Conservation (phyloP, 2,888 invertebrate species). For the Girardia tigrina region DNA sequence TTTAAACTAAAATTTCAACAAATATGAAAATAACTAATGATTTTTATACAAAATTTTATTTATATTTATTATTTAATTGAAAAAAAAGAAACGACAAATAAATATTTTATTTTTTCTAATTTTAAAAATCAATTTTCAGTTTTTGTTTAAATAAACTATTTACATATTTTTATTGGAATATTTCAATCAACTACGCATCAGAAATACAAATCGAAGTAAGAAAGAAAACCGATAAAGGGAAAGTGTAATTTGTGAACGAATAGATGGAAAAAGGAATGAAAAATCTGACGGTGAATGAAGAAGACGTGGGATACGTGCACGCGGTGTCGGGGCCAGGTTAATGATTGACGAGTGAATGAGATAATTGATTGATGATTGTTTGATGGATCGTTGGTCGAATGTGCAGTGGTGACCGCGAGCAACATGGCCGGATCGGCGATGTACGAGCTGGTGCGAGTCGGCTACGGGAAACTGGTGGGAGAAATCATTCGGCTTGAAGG, state of each 20-base stretch:
- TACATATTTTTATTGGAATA: not conserved
- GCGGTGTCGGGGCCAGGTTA: conserved; percentile 98
- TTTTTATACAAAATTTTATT: too few relatives aligned
- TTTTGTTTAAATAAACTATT: not conserved
- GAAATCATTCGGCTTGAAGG: conserved; percentile 99
- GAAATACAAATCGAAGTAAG: not conserved
- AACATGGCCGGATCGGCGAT: conserved; percentile 98
- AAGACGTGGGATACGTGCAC: conserved; percentile 73
- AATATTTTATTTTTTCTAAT: too few relatives aligned
- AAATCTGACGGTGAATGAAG: not conserved
- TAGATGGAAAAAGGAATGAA: not conserved
- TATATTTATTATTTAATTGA: too few relatives aligned
- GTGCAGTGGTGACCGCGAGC: conserved; percentile 95
- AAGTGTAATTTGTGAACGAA: not conserved
- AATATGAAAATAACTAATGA: too few relatives aligned
- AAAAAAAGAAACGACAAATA: too few relatives aligned
- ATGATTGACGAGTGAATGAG: too few relatives aligned
- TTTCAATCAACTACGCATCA: not conserved
- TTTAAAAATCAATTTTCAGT: too few relatives aligned
- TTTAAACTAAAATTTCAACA: too few relatives aligned
- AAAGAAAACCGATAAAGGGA: not conserved
- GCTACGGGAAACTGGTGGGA: conserved; percentile 90
- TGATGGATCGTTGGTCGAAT: not conserved
- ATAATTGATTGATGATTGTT: conserved; percentile 8
- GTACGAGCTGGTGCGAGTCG: conserved; percentile 98